Conservation (phyloP, 2,113 vertebrate species). For the Orcinus orca region DNA sequence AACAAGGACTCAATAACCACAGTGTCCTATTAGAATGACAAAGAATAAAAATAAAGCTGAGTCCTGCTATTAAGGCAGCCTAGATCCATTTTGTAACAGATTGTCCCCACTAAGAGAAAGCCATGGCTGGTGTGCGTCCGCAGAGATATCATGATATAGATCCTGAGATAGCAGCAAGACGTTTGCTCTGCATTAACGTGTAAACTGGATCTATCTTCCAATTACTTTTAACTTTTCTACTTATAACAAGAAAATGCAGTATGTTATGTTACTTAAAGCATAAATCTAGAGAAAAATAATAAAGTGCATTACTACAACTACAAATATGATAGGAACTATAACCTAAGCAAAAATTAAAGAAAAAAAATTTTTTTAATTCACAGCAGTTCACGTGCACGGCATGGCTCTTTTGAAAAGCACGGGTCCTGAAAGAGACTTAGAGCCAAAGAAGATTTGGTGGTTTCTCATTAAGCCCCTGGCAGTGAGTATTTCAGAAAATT, state of each 20-base stretch:
- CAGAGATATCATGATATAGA: not conserved
- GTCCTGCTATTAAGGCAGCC: not conserved
- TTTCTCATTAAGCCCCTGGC: conserved; percentile 72
- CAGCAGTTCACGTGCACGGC: not conserved
- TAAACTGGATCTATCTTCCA: not conserved
- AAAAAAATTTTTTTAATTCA: not conserved
- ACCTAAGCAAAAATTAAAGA: conserved; percentile 27
- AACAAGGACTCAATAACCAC: not conserved
- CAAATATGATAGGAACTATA: conserved; percentile 22
- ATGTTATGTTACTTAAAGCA: not conserved
- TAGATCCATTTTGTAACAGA: not conserved
- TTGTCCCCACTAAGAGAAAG: not conserved
- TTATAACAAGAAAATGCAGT: not conserved
- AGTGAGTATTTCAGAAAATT: conserved; percentile 68
- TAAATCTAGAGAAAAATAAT: conserved; percentile 46
- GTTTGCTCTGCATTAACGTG: not conserved
- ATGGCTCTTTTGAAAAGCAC: conserved; percentile 12
- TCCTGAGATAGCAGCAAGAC: not conserved
- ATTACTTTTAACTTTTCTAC: not conserved
- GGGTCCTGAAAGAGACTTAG: not conserved
- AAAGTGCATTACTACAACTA: not conserved
- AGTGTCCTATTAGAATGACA: not conserved
- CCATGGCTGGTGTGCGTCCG: not conserved
- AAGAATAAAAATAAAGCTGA: conserved; percentile 49
- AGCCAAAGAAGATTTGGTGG: conserved; percentile 59